These are phyloP conservation scores for Epizoanthus rinbou DNA, from an alignment of 92 coral and sea anemone genomes.

Conservation along the genomic window DNA sequence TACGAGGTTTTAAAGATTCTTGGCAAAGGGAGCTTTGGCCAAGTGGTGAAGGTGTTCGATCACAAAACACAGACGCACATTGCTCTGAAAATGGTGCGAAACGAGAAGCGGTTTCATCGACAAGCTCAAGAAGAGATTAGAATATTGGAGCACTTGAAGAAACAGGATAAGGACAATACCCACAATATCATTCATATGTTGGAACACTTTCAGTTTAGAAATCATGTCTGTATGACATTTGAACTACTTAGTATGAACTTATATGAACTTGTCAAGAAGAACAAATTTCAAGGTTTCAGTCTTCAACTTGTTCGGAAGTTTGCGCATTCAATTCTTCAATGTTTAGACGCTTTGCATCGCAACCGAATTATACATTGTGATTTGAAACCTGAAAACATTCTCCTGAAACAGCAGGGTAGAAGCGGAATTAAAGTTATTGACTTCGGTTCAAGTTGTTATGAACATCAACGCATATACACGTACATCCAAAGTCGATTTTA, in stretches of 20 bases:
- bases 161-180: conserved; percentile 95
- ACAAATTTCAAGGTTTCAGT: conserved; percentile 98
- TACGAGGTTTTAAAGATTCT: conserved; percentile 96
- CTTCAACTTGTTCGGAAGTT: conserved; percentile 93
- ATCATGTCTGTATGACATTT: conserved; percentile 98
- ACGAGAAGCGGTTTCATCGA: conserved; percentile 96
- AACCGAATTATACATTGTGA: conserved; percentile 97
- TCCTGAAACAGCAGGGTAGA: conserved; percentile 95
- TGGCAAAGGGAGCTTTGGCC: conserved; percentile 99
- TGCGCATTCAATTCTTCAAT: conserved; percentile 97
- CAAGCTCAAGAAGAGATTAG: conserved; percentile 98
- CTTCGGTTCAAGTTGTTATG: conserved; percentile 99
- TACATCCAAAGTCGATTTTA: conserved; percentile 99
- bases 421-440: conserved; percentile 98
- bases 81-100: conserved; percentile 99
- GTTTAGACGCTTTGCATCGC: conserved; percentile 89
- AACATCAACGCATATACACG: conserved; percentile 95
- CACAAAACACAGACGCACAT: conserved; percentile 94
- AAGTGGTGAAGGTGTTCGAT: conserved; percentile 97
- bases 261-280: conserved; percentile 95
- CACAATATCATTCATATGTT: conserved; percentile 94
- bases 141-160: conserved; percentile 92
- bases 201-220: conserved; percentile 92
- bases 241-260: conserved; percentile 97
- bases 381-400: conserved; percentile 95